Evolutionary conservation across 2,113 vertebrate species (phyloP), one percentile per base, ranked within the genome.

Genomic region (Syrrhaptes paradoxus): DNA sequence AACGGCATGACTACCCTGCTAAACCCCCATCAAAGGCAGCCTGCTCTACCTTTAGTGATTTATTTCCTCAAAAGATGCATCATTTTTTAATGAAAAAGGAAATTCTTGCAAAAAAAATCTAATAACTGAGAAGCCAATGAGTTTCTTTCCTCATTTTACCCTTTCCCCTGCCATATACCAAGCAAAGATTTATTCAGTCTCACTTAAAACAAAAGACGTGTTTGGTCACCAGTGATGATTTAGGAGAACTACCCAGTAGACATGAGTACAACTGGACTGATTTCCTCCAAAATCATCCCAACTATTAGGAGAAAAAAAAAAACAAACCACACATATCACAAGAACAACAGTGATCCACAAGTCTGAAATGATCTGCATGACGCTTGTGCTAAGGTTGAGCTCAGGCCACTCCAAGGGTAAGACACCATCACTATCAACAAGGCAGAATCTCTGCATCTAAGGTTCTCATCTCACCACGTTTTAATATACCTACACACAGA

Each of bases 21-120:
- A 62, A 92, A 89, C 51, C 75, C 92, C 6, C 79, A 92, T 26
- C 57, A 93, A 45, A 73, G 57, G 67, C 83, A 97, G 71, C 9
- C 80, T 55, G 15, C 65, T 84, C 36, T n/a, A 45, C 73, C 73
- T 71, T 62, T 3, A 61, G 76, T 1, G 2, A 76, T 79, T 90
- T 72, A 71, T 79, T 89, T 28, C 61, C 77, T 79, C 80, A 46
- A 46, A 89, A 82, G 74, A 65, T 10, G 4, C 1, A 29, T 31
- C 58, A 68, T 63, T 81, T 62, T 70, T 78, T 4, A 90, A 43
- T 6, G 7, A 57, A 87, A 86, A 90, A 10, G 52, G 28, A 21
- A 68, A 21, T 6, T 70, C 73, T 7, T 34, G 45, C 6, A 13
- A 43, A 36, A 29, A 29, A 36, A 29, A 10, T 3, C 48, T 6